These are phyloP conservation scores for Baccha elongata DNA, from an alignment of 2,888 invertebrate species.

Conservation along the genomic window DNA sequence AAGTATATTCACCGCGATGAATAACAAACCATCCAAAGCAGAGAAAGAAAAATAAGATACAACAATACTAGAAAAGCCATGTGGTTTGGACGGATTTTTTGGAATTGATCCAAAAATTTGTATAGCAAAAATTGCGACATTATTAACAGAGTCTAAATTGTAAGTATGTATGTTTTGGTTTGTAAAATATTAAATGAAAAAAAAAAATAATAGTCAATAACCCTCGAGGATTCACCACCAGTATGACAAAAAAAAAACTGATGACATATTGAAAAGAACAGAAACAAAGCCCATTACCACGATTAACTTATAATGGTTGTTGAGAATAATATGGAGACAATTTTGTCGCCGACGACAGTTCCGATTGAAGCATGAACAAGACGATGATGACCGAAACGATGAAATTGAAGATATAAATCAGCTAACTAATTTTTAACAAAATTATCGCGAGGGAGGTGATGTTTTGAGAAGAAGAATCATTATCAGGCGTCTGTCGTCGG, in stretches of 20 bases:
- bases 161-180: background rate
- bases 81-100: constrained; percentile 55
- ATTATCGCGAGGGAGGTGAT: background rate
- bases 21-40: constrained; percentile 22
- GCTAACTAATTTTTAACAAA: constrained; percentile 7
- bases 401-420: constrained; percentile 30
- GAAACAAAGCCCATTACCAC: constrained; percentile 48
- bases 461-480: background rate
- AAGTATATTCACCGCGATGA: constrained; percentile 17
- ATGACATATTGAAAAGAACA: constrained; percentile 45
- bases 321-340: background rate
- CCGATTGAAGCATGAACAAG: background rate
- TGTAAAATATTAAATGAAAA: constrained; percentile 5
- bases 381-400: background rate
- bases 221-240: constrained; percentile 10
- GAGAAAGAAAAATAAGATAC: constrained; percentile 14
- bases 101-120: constrained; percentile 55
- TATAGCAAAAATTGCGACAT: constrained; percentile 56
- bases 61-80: constrained; percentile 42
- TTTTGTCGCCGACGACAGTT: background rate
- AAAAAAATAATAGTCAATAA: constrained; percentile 10
- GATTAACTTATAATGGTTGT: constrained; percentile 53
- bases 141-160: constrained; percentile 26
- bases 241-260: constrained; percentile 1
- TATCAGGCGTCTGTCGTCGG: constrained; percentile 1